A percentile compares a stretch with the other conserved stretches of the same genome.
Evolutionary conservation across 2,113 vertebrate species (phyloP).

Genomic region (Ctenomys sociabilis): DNA sequence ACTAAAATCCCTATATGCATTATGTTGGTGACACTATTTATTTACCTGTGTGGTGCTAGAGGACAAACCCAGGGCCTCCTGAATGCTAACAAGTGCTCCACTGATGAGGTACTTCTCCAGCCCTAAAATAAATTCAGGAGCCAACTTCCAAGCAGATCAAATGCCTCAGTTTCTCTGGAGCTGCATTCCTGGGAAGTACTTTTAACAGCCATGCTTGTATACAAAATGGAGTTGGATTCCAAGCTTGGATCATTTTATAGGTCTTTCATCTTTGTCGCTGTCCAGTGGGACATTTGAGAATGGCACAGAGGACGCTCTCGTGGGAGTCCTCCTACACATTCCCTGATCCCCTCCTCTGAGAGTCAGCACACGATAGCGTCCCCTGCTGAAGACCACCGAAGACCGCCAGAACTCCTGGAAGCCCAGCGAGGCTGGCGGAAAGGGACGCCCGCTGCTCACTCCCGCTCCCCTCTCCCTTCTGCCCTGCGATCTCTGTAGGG

Average conservation of each 20-base stretch:
- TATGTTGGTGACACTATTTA: background rate
- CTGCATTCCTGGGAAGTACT: conserved; percentile 38
- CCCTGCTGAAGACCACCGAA: background rate
- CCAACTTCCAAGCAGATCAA: background rate
- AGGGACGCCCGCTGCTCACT: background rate
- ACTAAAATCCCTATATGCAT: background rate
- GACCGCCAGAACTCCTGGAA: background rate
- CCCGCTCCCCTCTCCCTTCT: background rate
- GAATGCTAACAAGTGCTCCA: background rate
- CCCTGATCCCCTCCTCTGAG: background rate
- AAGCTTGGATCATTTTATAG: conserved; percentile 23
- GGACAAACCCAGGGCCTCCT: background rate
- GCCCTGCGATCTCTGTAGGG: background rate
- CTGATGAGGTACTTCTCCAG: too few species aligned
- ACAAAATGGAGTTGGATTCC: background rate
- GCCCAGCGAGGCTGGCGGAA: background rate
- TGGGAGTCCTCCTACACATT: background rate
- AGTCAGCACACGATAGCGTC: background rate
- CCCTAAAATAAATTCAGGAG: background rate
- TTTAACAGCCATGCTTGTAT: background rate
- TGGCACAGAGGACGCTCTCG: background rate
- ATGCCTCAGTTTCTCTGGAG: conserved; percentile 16
- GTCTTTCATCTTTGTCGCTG: background rate
- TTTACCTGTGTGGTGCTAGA: background rate
- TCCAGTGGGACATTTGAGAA: background rate